A percentile compares a stretch with the other conserved stretches of the same genome.
Conservation (phyloP, 2,797 vertebrate genomes). For the Pangasius krempfi region DNA sequence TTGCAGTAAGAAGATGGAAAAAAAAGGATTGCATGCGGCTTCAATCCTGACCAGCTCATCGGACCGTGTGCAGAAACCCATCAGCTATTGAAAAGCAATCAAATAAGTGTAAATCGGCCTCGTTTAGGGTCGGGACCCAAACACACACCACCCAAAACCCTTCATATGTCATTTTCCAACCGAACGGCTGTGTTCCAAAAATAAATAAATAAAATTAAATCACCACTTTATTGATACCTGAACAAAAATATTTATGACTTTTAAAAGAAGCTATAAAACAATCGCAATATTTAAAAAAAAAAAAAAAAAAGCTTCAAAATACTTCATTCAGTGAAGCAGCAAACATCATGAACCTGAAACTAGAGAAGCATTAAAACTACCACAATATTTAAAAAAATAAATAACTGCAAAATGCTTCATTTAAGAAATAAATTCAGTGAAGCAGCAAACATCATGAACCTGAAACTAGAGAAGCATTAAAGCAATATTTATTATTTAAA, state of each 20-base stretch:
- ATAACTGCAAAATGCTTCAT: background rate
- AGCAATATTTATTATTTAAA: background rate
- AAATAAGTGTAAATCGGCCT: slow-evolving; percentile 61
- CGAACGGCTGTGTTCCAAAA: slow-evolving; percentile 40
- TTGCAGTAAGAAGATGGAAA: slow-evolving; percentile 41
- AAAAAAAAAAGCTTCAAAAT: too few relatives aligned
- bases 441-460: background rate
- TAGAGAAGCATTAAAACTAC: background rate
- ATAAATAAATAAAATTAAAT: background rate
- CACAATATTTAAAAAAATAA: background rate
- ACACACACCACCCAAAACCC: slow-evolving; percentile 31
- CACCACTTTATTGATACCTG: slow-evolving; percentile 21
- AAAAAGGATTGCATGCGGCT: slow-evolving; percentile 53
- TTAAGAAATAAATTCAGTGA: background rate
- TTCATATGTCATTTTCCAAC: slow-evolving; percentile 57
- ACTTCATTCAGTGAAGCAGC: too few relatives aligned
- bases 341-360: too few relatives aligned
- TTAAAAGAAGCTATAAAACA: background rate
- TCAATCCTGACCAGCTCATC: slow-evolving; percentile 51
- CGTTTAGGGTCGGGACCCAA: slow-evolving; percentile 54
- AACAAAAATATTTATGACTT: background rate
- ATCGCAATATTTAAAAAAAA: background rate
- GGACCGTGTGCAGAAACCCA: slow-evolving; percentile 56
- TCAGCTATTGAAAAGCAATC: slow-evolving; percentile 63
- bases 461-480: background rate